Conservation (phyloP, 2,888 invertebrate genomes). For the Sceliomorpha sp. region DNA sequence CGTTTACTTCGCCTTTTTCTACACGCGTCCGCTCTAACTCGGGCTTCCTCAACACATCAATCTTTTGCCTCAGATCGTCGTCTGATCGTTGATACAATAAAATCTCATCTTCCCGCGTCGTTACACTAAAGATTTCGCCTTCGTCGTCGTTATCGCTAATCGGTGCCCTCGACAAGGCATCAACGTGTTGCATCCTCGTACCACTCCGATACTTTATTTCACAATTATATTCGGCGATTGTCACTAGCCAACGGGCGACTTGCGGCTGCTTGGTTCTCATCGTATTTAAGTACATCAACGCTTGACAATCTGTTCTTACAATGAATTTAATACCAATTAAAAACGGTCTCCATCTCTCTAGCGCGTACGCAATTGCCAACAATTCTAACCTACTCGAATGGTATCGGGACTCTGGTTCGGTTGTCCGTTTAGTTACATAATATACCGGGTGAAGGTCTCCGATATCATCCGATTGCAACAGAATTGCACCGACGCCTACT, state of each 20-base stretch:
- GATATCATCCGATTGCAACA: slow-evolving; percentile 51
- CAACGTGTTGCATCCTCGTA: slow-evolving; percentile 6
- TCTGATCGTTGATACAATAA: no score
- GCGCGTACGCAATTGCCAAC: slow-evolving; percentile 54
- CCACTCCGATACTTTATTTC: no score
- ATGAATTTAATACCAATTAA: slow-evolving; percentile 46
- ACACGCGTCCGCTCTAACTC: background rate
- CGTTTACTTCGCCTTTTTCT: no score
- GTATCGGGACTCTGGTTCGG: slow-evolving; percentile 55
- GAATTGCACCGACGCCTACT: slow-evolving; percentile 15
- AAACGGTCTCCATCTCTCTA: slow-evolving; percentile 41
- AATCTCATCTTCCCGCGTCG: no score
- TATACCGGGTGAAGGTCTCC: slow-evolving; percentile 54
- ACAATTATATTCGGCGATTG: slow-evolving; percentile 1
- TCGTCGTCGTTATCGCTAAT: slow-evolving; percentile 8
- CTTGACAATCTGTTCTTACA: slow-evolving; percentile 36
- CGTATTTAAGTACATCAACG: slow-evolving; percentile 49
- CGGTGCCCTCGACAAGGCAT: slow-evolving; percentile 12
- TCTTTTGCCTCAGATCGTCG: no score
- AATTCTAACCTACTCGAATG: slow-evolving; percentile 52
- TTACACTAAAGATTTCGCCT: no score
- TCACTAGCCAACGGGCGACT: background rate
- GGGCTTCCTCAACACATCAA: background rate
- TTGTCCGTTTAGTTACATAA: slow-evolving; percentile 55
- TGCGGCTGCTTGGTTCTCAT: slow-evolving; percentile 27